Conservation (phyloP, 2,113 vertebrate species). For the Pangasianodon hypophthalmus region DNA sequence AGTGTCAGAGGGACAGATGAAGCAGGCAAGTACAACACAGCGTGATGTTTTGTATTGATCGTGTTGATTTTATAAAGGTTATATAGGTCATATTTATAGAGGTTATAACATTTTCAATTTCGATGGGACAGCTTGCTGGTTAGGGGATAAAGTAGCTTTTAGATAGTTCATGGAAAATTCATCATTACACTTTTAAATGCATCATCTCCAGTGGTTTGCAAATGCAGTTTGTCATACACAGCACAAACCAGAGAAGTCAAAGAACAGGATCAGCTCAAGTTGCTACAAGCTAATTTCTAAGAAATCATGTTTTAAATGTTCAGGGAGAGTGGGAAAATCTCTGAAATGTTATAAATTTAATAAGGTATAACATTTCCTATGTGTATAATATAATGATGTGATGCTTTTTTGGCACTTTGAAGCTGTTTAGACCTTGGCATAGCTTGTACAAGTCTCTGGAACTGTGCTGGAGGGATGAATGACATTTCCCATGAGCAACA, state of each 20-base stretch:
- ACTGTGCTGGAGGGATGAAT: neutral
- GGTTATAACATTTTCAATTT: neutral
- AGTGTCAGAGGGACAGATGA: constrained; percentile 98
- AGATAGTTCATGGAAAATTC: too few relatives aligned
- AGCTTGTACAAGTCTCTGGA: too few relatives aligned
- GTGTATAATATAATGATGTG: neutral
- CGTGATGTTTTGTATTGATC: neutral
- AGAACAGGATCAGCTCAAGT: neutral
- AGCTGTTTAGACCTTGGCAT: too few relatives aligned
- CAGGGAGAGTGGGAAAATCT: too few relatives aligned
- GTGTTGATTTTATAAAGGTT: neutral
- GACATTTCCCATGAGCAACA: neutral
- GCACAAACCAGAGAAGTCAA: too few relatives aligned
- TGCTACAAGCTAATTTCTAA: neutral
- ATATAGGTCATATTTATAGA: neutral
- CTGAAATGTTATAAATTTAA: neutral
- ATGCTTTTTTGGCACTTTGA: neutral
- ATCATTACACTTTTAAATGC: too few relatives aligned
- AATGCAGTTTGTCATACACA: neutral
- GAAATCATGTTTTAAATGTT: too few relatives aligned
- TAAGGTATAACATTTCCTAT: neutral
- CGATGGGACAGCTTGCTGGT: neutral
- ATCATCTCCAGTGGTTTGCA: neutral
- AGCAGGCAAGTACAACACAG: constrained; percentile 79
- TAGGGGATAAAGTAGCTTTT: too few relatives aligned